phyloP scores from a whole-genome alignment of 2,888 invertebrate species.

The Lordiphosa fenestrarum region DNA sequence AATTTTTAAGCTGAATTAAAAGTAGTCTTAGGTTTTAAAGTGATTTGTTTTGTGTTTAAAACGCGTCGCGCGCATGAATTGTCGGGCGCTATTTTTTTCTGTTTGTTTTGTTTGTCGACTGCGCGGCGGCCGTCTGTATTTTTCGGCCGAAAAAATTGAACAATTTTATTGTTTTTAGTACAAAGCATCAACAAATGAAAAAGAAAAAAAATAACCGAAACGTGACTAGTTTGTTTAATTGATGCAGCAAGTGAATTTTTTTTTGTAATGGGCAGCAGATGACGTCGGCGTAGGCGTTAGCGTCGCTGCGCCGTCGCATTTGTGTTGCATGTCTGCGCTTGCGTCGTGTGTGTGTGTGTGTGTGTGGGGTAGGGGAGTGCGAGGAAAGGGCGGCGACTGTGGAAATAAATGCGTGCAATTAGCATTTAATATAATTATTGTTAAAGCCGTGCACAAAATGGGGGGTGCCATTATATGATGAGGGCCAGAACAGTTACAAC shows the following conservation, averaged over 20 bases:
- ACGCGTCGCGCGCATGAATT: too few relatives aligned
- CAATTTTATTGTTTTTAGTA: too few relatives aligned
- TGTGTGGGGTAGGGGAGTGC: constrained; percentile 21
- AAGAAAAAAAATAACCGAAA: constrained; percentile 36
- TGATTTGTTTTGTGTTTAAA: too few relatives aligned
- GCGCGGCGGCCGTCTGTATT: too few relatives aligned
- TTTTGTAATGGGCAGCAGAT: constrained; percentile 34
- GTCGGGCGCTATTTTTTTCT: too few relatives aligned
- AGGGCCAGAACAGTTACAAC: constrained; percentile 28
- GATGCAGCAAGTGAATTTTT: constrained; percentile 60
- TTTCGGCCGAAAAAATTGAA: too few relatives aligned
- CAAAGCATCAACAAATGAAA: constrained; percentile 21
- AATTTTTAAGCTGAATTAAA: too few relatives aligned
- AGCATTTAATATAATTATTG: constrained; percentile 60
- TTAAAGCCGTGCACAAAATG: constrained; percentile 30
- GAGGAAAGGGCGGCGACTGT: constrained; percentile 36
- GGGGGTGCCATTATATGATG: constrained; percentile 37
- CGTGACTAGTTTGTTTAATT: constrained; percentile 67
- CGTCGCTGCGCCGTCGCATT: constrained; percentile 37
- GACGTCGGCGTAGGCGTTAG: constrained; percentile 27
- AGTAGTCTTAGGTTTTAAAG: too few relatives aligned
- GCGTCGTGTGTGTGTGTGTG: constrained; percentile 14
- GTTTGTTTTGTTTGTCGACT: too few relatives aligned
- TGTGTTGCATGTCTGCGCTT: constrained; percentile 13
- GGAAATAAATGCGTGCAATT: constrained; percentile 63